These are phyloP conservation scores for Cheumatopsyche charites DNA, from an alignment of 1,140 invertebrate genomes.

Conservation along the genomic window DNA sequence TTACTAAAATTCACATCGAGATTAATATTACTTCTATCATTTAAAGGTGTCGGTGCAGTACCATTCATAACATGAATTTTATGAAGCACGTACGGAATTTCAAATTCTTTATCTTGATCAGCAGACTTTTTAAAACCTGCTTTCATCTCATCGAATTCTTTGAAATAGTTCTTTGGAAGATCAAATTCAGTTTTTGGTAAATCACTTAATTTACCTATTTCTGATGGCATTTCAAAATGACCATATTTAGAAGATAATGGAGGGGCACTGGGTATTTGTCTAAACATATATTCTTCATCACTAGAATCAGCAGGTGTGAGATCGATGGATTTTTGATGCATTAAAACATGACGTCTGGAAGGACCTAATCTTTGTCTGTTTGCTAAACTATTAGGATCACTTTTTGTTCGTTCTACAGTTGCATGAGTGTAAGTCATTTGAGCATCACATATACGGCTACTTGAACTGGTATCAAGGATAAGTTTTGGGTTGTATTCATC, in stretches of 20 bases:
- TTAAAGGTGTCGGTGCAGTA: constrained; percentile 67
- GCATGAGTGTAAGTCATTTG: constrained; percentile 64
- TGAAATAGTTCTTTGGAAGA: constrained; percentile 66
- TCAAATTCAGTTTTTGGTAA: constrained; percentile 62
- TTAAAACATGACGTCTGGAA: constrained; percentile 74
- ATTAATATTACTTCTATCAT: constrained; percentile 55
- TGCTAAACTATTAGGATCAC: constrained; percentile 78
- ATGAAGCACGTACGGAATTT: constrained; percentile 83
- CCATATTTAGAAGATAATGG: constrained; percentile 70
- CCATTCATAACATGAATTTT: constrained; percentile 84
- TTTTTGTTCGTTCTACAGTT: constrained; percentile 81
- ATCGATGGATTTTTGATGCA: constrained; percentile 86
- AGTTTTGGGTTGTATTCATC: constrained; percentile 67
- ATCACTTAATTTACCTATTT: constrained; percentile 53
- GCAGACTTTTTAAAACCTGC: constrained; percentile 54
- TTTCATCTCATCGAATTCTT: constrained; percentile 64
- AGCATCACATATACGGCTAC: constrained; percentile 59
- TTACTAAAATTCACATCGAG: constrained; percentile 54
- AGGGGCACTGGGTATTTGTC: constrained; percentile 72
- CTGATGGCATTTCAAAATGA: constrained; percentile 68
- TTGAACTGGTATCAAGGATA: constrained; percentile 60
- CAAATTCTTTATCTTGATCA: constrained; percentile 62
- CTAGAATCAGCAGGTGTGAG: constrained; percentile 81
- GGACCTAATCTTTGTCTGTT: constrained; percentile 72
- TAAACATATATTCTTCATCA: constrained; percentile 76